Evolutionary conservation across 2,797 vertebrate genomes (phyloP), one percentile per base, ranked within the genome.

Genomic region (Syngnathus rostellatus): DNA sequence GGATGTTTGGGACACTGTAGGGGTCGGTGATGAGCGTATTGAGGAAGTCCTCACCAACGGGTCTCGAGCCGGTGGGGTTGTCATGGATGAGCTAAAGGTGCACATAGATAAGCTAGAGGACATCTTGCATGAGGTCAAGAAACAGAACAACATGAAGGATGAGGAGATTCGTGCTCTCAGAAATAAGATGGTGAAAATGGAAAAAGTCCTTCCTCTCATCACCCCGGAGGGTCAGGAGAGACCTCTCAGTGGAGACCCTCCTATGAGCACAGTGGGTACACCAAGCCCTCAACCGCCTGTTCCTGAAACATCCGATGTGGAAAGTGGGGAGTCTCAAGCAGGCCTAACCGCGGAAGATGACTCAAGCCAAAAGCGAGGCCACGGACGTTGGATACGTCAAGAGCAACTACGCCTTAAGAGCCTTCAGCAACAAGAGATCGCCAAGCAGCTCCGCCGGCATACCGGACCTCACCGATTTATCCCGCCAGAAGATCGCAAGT

Each of bases 111-210:
- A 98, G 77, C 88, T 99, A 60, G 97, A 99, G 81, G 97, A 99
- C 77, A 96, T 99, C 83, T 81, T 99, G 77, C 94, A 97, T 0
- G 97, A 99, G 78, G 97, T 99, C 41, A 99, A 99, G 85, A 95
- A 95, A 67, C 97, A 99, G 81, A 99, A 99, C 76, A 98, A 98
- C 71, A 93, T 93, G 93, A 99, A 99, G 80, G 97, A 99, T 0
- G 96, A 98, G 81, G 97, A 99, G 86, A 99, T 99, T 72, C 93
- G 93, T 46, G 88, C 93, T 50, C 91, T 99, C 66, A 89, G 96
- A 73, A 92, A 96, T 84, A 99, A 99, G 83, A 98, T 99, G 97
- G 85, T 99, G 31, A 98, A 97, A 89, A 99, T 99, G 97, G 97
- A 99, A 77, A 97, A 95, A 79, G 94, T 99, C 40, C 88, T 99